Base-by-base conservation (phyloP, 2,888 invertebrate species). In the Cylloceria caligata region DNA sequence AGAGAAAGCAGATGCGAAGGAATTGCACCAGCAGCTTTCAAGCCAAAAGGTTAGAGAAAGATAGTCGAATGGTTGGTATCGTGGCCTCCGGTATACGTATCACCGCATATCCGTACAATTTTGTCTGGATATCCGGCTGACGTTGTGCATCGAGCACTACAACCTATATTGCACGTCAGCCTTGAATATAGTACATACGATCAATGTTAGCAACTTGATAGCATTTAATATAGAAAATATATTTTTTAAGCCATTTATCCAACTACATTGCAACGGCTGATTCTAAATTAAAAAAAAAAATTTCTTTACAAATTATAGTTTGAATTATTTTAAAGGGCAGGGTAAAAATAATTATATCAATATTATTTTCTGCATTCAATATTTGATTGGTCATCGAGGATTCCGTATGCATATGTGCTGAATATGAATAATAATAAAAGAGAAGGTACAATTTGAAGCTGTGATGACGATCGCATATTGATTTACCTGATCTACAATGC, bases 71-170 rank as follows among this genome's bases (percentile, higher is more conserved):
- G 19, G 42, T 71, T 42, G 57, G 16, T 34, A 36, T 27, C 16
- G 9, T 55, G 55, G n/a, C 16, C 34, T 36, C 24, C 27, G 7
- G 39, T 55, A 68, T 45, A 55, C 16, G 76, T 81, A 80, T 80
- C 57, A 55, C 36, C 69, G 55, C 60, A 68, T 71, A 73, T 45
- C 34, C 57, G 45, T 73, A 80, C 77, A 80, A 76, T 84, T 77
- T 83, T 73, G 71, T 74, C 65, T 74, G 79, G 71, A 81, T 83
- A 84, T 83, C 76, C 78, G 36, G 78, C 67, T 84, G 84, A 79
- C 81, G 75, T 76, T 75, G 78, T 75, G 75, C 80, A 72, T 42
- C 82, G 68, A 45, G 68, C 73, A 71, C 39, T 27, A 21, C 19
- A 3, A 19, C 16, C 16, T 30, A 24, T 57, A 57, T 65, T 39